Evolutionary conservation across 2,888 invertebrate genomes (phyloP).

Genomic region (Drosophila paramelanica): DNA sequence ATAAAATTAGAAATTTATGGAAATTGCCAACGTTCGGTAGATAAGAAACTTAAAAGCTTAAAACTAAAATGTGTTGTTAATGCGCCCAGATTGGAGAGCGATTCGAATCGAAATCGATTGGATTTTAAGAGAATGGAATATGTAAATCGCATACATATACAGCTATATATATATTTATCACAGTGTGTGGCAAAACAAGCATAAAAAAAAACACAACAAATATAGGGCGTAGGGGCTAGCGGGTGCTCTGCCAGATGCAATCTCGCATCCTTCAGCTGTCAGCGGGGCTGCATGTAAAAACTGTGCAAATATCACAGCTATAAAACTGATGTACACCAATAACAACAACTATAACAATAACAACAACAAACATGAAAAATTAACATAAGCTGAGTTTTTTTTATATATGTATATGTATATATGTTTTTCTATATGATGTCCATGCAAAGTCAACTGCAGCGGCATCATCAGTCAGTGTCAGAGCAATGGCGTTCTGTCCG

Average conservation of each 20-base stretch:
- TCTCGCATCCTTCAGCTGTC: slow-evolving; percentile 64
- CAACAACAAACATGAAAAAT: slow-evolving; percentile 70
- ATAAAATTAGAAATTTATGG: slow-evolving; percentile 81
- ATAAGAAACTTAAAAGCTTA: slow-evolving; percentile 77
- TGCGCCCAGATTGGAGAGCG: slow-evolving; percentile 55
- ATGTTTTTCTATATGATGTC: slow-evolving; percentile 23
- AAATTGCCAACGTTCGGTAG: slow-evolving; percentile 63
- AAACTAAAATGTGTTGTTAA: slow-evolving; percentile 78
- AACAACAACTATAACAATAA: slow-evolving; percentile 18
- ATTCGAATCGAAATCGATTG: slow-evolving; percentile 52
- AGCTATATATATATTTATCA: neutral
- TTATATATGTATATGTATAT: neutral
- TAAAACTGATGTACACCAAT: slow-evolving; percentile 29
- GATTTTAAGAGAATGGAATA: slow-evolving; percentile 42
- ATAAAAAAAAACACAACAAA: neutral
- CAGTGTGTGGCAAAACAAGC: too few relatives aligned
- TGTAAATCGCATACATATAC: slow-evolving; percentile 29
- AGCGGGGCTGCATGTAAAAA: slow-evolving; percentile 50
- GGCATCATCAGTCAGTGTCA: slow-evolving; percentile 81
- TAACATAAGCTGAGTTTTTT: slow-evolving; percentile 66
- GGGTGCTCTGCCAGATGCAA: slow-evolving; percentile 32
- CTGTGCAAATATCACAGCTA: slow-evolving; percentile 54
- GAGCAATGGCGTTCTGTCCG: slow-evolving; percentile 76
- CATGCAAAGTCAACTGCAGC: slow-evolving; percentile 21
- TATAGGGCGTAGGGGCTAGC: slow-evolving; percentile 2